Evolutionary conservation across 2,888 invertebrate species (phyloP).

Genomic region (Rapana venosa): DNA sequence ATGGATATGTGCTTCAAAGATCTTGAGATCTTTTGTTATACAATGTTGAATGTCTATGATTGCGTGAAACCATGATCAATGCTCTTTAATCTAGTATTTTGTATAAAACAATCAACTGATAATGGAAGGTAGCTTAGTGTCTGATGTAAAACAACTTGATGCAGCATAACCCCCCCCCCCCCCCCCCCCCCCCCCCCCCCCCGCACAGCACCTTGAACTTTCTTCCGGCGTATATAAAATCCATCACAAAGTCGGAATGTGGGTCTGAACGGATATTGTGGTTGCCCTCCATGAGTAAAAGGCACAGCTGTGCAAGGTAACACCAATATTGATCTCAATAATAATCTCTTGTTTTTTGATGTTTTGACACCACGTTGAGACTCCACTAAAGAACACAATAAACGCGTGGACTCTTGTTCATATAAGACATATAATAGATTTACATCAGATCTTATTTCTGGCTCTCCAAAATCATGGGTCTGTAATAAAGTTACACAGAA

Average conservation of each 20-base stretch:
- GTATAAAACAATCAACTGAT: too few species aligned
- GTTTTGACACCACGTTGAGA: not conserved
- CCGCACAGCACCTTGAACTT: not conserved
- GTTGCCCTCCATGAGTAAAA: conserved; percentile 3
- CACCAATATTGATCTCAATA: not conserved
- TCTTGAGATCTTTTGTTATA: too few species aligned
- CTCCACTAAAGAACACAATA: not conserved
- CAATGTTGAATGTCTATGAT: too few species aligned
- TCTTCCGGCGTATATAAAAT: not conserved
- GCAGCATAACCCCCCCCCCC: too few species aligned
- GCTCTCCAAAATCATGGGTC: too few species aligned
- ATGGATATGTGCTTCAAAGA: too few species aligned
- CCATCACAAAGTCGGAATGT: conserved; percentile 13
- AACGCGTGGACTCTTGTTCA: not conserved
- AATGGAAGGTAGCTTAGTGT: too few species aligned
- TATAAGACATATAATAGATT: not conserved
- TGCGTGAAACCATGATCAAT: too few species aligned
- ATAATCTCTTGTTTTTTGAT: not conserved
- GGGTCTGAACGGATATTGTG: conserved; percentile 18
- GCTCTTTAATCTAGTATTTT: too few species aligned
- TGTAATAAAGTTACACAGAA: too few species aligned
- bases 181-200: too few species aligned
- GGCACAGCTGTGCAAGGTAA: not conserved
- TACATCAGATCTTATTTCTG: not conserved
- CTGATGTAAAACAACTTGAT: too few species aligned